Evolutionary conservation across 1,140 invertebrate species (phyloP).

Genomic region (Dryas iulia): DNA sequence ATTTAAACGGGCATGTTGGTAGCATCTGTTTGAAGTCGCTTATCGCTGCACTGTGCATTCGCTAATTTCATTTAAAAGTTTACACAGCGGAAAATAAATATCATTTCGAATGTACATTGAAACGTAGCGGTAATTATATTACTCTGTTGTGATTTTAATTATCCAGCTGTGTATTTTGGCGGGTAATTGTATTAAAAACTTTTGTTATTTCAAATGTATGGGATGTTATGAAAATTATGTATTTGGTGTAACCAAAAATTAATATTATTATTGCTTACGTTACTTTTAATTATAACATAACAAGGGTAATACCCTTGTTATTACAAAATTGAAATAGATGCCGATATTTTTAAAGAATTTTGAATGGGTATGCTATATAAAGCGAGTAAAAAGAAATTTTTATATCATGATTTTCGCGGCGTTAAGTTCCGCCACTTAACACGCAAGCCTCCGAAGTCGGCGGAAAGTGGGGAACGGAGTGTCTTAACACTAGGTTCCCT

Average conservation of each 20-base stretch:
- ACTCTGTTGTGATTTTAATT: not conserved
- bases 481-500: too few relatives aligned
- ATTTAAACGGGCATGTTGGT: not conserved
- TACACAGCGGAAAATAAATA: slow-evolving; percentile 11
- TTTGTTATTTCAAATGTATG: not conserved
- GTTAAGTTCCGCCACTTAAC: too few relatives aligned
- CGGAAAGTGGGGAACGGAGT: too few relatives aligned
- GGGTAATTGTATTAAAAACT: not conserved
- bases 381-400: too few relatives aligned
- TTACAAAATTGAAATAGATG: too few relatives aligned
- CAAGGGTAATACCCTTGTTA: too few relatives aligned
- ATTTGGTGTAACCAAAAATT: not conserved
- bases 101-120: not conserved
- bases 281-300: too few relatives aligned
- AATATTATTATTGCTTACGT: not conserved
- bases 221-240: not conserved
- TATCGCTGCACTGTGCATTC: not conserved
- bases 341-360: too few relatives aligned
- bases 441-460: too few relatives aligned
- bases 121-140: not conserved
- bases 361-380: too few relatives aligned
- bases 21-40: not conserved
- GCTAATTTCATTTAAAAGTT: slow-evolving; percentile 22
- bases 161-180: not conserved
- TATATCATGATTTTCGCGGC: too few relatives aligned